Base-by-base conservation (phyloP, 1,140 invertebrate genomes). In the Oncopodura yosiiana region DNA sequence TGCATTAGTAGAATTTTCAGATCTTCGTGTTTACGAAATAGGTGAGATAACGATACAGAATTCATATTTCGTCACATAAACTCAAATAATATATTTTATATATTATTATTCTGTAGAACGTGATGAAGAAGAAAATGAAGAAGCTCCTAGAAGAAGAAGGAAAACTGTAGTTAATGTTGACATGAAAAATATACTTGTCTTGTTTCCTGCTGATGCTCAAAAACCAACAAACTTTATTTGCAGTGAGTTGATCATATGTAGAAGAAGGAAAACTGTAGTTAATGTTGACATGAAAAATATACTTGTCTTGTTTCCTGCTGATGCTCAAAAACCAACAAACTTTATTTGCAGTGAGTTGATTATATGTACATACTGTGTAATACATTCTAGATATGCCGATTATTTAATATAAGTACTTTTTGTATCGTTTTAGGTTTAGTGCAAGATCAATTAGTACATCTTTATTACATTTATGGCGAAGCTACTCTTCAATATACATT, bases 1-100 rank as follows among this genome's bases (percentile, higher is more conserved):
- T 12, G 79, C 91, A 16, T 81, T 83, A 12, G 84, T 84, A 1
- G 78, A 86, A 64, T 91, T 89, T 65, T 78, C 78, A 64, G 77
- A 80, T 61, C 67, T 75, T 1, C 39, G 65, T 24, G 48, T 64
- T 32, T 42, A 46, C n/a, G 45, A 54, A 42, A 50, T 52, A 49
- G 49, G 60, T 30, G 34, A 26, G 46, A 19, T 57, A 2, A 14
- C 36, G 16, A 46, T 30, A 3, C 36, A 36, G 30, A 6, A 29
- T 21, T 12, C 21, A 2, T 41, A 36, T 24, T 49, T 38, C 14
- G 8, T 3, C 6, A 48, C n/a, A 12, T 23, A 24, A 6, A 14
- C 14, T 41, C 18, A 16, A 23, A 49, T 50, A 12, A 9, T n/a
- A 30, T 3, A 27, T 14, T 43, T 32, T 29, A 16, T 44, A 32